Percentiles rank a stretch among this genome's conserved stretches.
Evolutionary conservation across 2,888 invertebrate genomes (phyloP).

Genomic region (Pammene aurita): DNA sequence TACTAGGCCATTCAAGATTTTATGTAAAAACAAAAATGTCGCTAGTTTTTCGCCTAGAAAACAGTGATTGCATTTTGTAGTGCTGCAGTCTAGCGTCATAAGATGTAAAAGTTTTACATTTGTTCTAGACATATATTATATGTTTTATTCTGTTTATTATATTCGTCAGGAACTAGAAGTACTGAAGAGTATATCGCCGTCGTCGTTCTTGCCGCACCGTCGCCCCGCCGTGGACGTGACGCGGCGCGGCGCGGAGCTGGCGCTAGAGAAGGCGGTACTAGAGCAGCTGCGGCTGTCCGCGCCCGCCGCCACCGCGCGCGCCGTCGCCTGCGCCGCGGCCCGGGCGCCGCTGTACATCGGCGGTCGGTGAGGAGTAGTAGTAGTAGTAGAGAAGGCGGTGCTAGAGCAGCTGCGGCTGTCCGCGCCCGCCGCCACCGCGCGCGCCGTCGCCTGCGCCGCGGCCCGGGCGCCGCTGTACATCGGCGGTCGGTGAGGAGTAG

Average conservation of each 20-base stretch:
- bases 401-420: constrained; percentile 54
- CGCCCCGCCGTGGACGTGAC: constrained; percentile 83
- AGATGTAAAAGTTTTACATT: too few relatives aligned
- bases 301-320: constrained; percentile 75
- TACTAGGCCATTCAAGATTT: too few relatives aligned
- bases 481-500: constrained; percentile 81
- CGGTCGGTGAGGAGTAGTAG: constrained; percentile 74
- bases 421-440: constrained; percentile 76
- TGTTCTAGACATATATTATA: too few relatives aligned
- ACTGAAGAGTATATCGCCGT: constrained; percentile 72
- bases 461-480: constrained; percentile 85
- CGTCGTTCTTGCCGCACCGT: constrained; percentile 67
- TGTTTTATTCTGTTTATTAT: too few relatives aligned
- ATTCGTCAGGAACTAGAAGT: constrained; percentile 68
- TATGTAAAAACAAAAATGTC: too few relatives aligned
- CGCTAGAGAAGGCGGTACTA: constrained; percentile 72
- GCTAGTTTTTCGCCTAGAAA: too few relatives aligned
- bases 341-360: constrained; percentile 86
- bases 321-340: constrained; percentile 79
- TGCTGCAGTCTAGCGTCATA: too few relatives aligned
- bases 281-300: constrained; percentile 55
- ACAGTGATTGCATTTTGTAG: too few relatives aligned
- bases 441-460: constrained; percentile 79
- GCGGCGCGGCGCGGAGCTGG: constrained; percentile 85
- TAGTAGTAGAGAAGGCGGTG: constrained; percentile 74